Percentiles rank a stretch among this genome's conserved stretches.
Conservation (phyloP, 2,888 invertebrate genomes). For the Myopa tessellatipennis region DNA sequence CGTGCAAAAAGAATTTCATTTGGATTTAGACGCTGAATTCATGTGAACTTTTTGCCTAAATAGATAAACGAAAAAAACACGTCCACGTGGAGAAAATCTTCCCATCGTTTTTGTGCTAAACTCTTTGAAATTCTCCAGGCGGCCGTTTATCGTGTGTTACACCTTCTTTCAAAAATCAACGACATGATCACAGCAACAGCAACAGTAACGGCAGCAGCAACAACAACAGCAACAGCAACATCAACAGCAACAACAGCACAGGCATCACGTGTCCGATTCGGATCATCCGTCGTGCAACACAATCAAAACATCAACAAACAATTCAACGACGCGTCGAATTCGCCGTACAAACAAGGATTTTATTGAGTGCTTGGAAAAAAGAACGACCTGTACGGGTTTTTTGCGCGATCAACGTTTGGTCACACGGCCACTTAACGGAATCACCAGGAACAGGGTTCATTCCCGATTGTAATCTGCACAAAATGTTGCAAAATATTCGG, state of each 20-base stretch:
- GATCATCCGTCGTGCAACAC: slow-evolving; percentile 62
- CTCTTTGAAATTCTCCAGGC: background rate
- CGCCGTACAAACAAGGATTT: background rate
- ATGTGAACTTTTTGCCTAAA: background rate
- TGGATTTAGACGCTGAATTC: background rate
- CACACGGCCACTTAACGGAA: slow-evolving; percentile 41
- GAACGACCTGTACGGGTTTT: slow-evolving; percentile 41
- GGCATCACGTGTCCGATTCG: slow-evolving; percentile 57
- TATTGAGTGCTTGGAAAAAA: background rate
- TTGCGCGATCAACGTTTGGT: slow-evolving; percentile 36
- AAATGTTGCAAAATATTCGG: slow-evolving; percentile 67
- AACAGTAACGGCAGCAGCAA: slow-evolving; percentile 30
- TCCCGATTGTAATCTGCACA: slow-evolving; percentile 61
- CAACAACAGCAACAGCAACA: background rate
- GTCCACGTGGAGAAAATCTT: background rate
- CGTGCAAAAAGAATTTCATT: slow-evolving; percentile 2
- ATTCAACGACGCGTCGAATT: background rate
- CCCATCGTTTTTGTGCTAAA: background rate
- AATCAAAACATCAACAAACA: slow-evolving; percentile 60
- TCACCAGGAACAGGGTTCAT: slow-evolving; percentile 12
- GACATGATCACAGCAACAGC: background rate
- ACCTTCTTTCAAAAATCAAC: slow-evolving; percentile 49
- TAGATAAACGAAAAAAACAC: background rate
- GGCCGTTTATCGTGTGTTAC: slow-evolving; percentile 49
- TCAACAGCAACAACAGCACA: slow-evolving; percentile 12